These are phyloP conservation scores for Antheraea yamamai DNA, from an alignment of 2,888 invertebrate species.

Conservation along the genomic window DNA sequence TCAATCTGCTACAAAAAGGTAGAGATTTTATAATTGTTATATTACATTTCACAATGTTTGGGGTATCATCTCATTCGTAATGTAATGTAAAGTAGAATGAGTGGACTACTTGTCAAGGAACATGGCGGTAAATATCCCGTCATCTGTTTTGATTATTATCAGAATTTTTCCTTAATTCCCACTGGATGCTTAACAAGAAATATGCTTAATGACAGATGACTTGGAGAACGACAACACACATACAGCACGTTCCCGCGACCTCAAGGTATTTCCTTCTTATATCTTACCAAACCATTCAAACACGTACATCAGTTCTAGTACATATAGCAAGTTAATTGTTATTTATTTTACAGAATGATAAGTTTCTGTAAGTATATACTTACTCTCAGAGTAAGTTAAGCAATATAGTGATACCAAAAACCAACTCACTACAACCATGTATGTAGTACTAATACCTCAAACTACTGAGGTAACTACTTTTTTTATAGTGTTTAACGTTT, in stretches of 20 bases:
- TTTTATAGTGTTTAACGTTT: too few species aligned
- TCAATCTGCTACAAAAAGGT: neutral
- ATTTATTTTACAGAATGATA: neutral
- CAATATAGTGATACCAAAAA: neutral
- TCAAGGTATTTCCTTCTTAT: constrained; percentile 9
- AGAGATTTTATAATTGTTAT: neutral
- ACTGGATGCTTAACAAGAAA: neutral
- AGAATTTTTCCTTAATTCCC: too few species aligned
- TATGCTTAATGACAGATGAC: constrained; percentile 35
- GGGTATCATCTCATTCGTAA: too few species aligned
- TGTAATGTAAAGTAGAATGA: too few species aligned
- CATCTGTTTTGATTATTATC: too few species aligned
- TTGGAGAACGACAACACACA: constrained; percentile 61
- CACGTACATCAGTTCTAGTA: neutral
- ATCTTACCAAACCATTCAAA: neutral
- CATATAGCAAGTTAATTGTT: too few species aligned
- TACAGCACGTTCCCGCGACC: constrained; percentile 22
- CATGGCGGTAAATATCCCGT: too few species aligned
- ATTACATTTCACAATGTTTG: too few species aligned
- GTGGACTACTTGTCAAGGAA: too few species aligned
- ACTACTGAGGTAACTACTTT: too few species aligned
- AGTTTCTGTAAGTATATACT: neutral
- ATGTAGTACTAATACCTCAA: too few species aligned
- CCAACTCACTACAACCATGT: too few species aligned
- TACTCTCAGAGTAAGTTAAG: neutral